Evolutionary conservation across 1,140 invertebrate genomes (phyloP).

Genomic region (Colletes gigas): DNA sequence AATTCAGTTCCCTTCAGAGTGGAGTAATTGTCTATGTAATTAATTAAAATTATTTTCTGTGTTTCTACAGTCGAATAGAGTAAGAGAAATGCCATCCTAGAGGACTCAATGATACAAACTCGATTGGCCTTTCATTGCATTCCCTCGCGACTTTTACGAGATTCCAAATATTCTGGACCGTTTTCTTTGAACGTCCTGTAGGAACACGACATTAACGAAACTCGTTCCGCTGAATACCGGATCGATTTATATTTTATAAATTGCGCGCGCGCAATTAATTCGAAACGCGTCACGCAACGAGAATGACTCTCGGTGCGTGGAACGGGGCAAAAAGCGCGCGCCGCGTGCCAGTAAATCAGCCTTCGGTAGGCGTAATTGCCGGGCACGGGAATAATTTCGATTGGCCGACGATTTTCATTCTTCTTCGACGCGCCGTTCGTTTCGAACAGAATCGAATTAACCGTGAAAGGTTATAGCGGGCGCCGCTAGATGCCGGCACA

Average conservation of each 20-base stretch:
- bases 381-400: constrained; percentile 32
- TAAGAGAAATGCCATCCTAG: too few relatives aligned
- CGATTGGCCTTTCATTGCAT: too few relatives aligned
- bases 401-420: constrained; percentile 32
- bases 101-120: too few relatives aligned
- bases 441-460: constrained; percentile 48
- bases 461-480: constrained; percentile 61
- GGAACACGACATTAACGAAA: constrained; percentile 6
- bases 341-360: constrained; percentile 25
- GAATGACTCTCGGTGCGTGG: constrained; percentile 26
- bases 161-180: not conserved
- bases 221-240: constrained; percentile 27
- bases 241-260: constrained; percentile 51
- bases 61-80: too few relatives aligned
- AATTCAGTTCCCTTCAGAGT: too few relatives aligned
- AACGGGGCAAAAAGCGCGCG: not conserved
- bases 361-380: constrained; percentile 37
- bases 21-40: too few relatives aligned
- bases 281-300: constrained; percentile 32
- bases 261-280: constrained; percentile 31
- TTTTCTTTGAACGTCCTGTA: not conserved
- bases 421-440: not conserved
- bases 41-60: too few relatives aligned
- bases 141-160: not conserved
- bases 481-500: constrained; percentile 77